Conservation (phyloP, 2,888 invertebrate genomes). For the Caenorhabditis afra region DNA sequence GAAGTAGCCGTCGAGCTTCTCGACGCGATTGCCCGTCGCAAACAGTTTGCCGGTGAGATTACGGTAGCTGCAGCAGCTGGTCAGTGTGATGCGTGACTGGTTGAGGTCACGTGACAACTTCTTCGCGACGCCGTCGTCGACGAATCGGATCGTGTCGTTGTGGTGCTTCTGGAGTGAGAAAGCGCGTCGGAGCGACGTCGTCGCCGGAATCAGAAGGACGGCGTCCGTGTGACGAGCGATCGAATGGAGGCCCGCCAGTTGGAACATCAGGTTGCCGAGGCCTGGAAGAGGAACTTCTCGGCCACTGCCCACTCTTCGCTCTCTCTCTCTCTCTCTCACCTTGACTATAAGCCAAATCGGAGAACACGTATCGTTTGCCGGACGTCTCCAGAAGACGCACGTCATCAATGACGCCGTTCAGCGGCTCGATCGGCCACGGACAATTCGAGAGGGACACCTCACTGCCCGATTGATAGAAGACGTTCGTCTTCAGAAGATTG, state of each 20-base stretch:
- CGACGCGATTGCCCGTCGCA: slow-evolving; percentile 29
- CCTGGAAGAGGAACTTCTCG: no score
- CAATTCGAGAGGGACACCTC: slow-evolving; percentile 40
- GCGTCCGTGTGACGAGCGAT: slow-evolving; percentile 66
- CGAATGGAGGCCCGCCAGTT: slow-evolving; percentile 72
- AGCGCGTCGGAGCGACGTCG: slow-evolving; percentile 54
- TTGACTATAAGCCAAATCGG: slow-evolving; percentile 53
- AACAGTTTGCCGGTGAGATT: slow-evolving; percentile 38
- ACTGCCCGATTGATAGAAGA: slow-evolving; percentile 46
- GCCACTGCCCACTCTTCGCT: no score
- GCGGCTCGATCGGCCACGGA: slow-evolving; percentile 33
- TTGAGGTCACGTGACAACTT: not conserved
- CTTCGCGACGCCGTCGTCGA: slow-evolving; percentile 10
- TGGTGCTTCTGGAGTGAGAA: slow-evolving; percentile 43
- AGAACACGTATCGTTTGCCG: slow-evolving; percentile 27
- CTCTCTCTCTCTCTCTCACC: no score
- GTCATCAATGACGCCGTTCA: slow-evolving; percentile 23
- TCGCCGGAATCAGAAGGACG: slow-evolving; percentile 70
- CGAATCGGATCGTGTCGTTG: slow-evolving; percentile 24
- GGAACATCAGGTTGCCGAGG: slow-evolving; percentile 79
- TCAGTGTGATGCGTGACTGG: slow-evolving; percentile 19
- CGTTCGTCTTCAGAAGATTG: slow-evolving; percentile 24
- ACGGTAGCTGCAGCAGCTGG: slow-evolving; percentile 70
- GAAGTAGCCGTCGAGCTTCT: slow-evolving; percentile 73
- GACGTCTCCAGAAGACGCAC: slow-evolving; percentile 17